phyloP scores from a whole-genome alignment of 2,888 invertebrate species.

The Myopa tessellatipennis region DNA sequence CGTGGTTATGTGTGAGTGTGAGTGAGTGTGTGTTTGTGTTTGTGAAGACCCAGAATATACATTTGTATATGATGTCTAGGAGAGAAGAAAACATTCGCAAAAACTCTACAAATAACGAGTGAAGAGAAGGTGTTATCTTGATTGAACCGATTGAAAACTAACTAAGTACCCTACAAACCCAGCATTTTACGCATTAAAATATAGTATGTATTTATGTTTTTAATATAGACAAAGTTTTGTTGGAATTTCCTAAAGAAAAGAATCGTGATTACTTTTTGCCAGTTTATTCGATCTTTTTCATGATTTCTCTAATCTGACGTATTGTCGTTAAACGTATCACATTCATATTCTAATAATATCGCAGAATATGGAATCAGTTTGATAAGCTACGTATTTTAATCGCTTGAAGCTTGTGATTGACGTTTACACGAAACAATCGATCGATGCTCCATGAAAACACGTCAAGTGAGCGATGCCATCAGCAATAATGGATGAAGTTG shows the following conservation, averaged over 20 bases:
- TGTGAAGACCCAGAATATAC: too few relatives aligned
- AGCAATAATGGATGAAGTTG: neutral
- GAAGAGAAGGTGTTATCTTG: too few relatives aligned
- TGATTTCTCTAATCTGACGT: neutral
- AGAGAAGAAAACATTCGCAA: too few relatives aligned
- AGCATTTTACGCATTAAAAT: too few relatives aligned
- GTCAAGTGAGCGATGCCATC: neutral
- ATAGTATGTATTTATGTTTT: too few relatives aligned
- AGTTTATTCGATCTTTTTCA: neutral
- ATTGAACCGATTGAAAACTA: too few relatives aligned
- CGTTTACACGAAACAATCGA: conserved; percentile 9
- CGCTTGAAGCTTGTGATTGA: neutral
- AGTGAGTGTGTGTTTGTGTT: too few relatives aligned
- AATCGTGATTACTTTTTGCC: neutral
- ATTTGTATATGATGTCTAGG: too few relatives aligned
- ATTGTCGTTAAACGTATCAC: neutral
- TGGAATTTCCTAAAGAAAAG: neutral
- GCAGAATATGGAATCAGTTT: conserved; percentile 1
- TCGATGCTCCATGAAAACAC: neutral
- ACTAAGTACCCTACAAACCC: too few relatives aligned
- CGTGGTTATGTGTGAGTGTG: too few relatives aligned
- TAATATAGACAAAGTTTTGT: too few relatives aligned
- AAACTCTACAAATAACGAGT: too few relatives aligned
- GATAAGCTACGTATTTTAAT: neutral
- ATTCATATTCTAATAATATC: neutral